Evolutionary conservation across 2,797 vertebrate genomes (phyloP).

Genomic region (Poeciliopsis turneri): DNA sequence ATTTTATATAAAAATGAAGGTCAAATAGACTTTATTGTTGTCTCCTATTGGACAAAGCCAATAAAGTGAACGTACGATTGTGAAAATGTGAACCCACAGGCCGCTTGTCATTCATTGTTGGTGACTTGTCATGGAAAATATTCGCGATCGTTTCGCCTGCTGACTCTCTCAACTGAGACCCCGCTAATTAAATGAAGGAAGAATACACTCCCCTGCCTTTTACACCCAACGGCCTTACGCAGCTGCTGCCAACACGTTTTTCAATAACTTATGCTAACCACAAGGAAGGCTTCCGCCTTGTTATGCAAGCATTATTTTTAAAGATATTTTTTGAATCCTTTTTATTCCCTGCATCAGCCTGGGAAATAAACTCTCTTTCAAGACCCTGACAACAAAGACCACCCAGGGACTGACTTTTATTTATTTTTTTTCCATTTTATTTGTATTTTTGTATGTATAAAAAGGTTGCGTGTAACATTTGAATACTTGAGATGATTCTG

Average conservation of each 20-base stretch:
- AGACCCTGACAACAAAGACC: conserved; percentile 41
- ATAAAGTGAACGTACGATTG: conserved; percentile 9
- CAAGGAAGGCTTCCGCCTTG: conserved; percentile 42
- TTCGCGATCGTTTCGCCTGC: conserved; percentile 37
- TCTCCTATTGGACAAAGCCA: background rate
- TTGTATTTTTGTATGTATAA: conserved; percentile 26
- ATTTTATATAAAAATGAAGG: background rate
- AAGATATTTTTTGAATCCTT: conserved; percentile 42
- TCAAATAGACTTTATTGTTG: background rate
- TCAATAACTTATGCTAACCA: conserved; percentile 54
- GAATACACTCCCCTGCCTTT: conserved; percentile 18
- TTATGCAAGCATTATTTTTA: conserved; percentile 47
- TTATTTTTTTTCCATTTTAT: background rate
- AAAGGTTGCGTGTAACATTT: conserved; percentile 39
- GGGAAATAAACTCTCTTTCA: conserved; percentile 58
- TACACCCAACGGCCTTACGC: conserved; percentile 26
- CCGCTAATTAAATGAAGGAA: conserved; percentile 54
- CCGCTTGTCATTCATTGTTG: conserved; percentile 9
- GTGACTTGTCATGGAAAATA: conserved; percentile 24
- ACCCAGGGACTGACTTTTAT: conserved; percentile 40
- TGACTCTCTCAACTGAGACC: conserved; percentile 30
- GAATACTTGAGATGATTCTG: conserved; percentile 54
- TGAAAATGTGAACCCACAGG: conserved; percentile 18
- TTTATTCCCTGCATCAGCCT: conserved; percentile 40
- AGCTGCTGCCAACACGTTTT: conserved; percentile 33